Base-by-base conservation (phyloP, 2,888 invertebrate genomes). In the Hermodice carunculata region DNA sequence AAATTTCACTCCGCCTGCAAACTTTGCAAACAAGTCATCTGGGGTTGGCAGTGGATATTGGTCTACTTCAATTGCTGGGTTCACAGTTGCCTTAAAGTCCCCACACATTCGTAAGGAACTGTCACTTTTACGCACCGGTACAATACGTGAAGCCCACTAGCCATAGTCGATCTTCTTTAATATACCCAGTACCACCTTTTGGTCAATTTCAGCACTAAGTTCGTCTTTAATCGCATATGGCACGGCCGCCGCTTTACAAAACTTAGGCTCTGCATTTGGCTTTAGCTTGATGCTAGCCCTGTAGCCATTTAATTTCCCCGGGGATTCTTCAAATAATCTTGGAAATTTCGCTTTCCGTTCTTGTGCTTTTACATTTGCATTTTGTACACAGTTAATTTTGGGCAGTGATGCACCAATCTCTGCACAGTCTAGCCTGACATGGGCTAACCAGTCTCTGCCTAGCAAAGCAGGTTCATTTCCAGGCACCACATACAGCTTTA, bases 81-180 rank as follows among this genome's bases (percentile, higher is more conserved):
- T 53, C n/a, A 61, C 34, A 17, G 61, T 61, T 8, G 54, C 54
- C 24, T 54, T 54, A 31, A 44, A 54, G 31, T 61, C 53, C 11
- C 61, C 54, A 44, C 61, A 61, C 2, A 61, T 14, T 6, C 61
- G 42, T 6, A 61, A n/a, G 3, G 22, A 31, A 8, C 54, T 8
- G 24, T 61, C 54, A 6, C 11, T 17, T 24, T 61, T 61, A 1
- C 14, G 32, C 5, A 61, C 44, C 5, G 26, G n/a, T 17, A 61
- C 61, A 11, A 54, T 42, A 24, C 54, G 61, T n/a, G 61, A 34
- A 24, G 61, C 61, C 61, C 61, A 61, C 8, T 51, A 2, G 5
- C 61, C 42, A n/a, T 22, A 8, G 6, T 32, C 29, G 6, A 61
- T 52, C 19, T 22, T 6, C n/a, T 14, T n/a, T 14, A 60, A 19